Evolutionary conservation across 64 coral and sea anemone species (phyloP).

Genomic region (Montipora foliosa): DNA sequence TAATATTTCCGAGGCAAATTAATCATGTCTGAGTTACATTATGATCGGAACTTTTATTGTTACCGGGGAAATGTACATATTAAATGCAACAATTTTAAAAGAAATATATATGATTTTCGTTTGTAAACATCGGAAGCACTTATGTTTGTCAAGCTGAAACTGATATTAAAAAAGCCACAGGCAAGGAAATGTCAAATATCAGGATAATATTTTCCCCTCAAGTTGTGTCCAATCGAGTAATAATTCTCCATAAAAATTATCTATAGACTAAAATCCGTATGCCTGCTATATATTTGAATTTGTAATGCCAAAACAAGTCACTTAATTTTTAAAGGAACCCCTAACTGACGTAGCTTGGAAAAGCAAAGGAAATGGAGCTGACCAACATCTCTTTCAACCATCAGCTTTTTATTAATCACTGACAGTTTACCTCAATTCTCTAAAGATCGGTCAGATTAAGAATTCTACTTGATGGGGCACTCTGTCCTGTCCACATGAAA

Average conservation of each 20-base stretch:
- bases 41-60: constrained; percentile 29
- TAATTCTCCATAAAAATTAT: constrained; percentile 2
- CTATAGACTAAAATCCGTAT: constrained; percentile 17
- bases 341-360: constrained; percentile 29
- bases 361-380: constrained; percentile 28
- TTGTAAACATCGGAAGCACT: constrained; percentile 68
- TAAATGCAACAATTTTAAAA: constrained; percentile 56
- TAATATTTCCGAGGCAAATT: background rate
- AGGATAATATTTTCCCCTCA: constrained; percentile 38
- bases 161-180: constrained; percentile 63
- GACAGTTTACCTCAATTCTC: constrained; percentile 34
- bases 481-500: background rate
- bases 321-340: background rate
- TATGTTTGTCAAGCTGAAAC: constrained; percentile 56
- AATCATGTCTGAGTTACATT: constrained; percentile 26
- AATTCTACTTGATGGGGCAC: background rate
- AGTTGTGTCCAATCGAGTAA: constrained; percentile 40
- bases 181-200: constrained; percentile 51
- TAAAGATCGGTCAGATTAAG: constrained; percentile 3
- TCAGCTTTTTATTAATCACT: constrained; percentile 47
- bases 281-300: constrained; percentile 36
- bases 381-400: constrained; percentile 37
- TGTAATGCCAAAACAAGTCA: constrained; percentile 24
- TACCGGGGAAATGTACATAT: constrained; percentile 53
- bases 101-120: constrained; percentile 53